Evolutionary conservation across 2,888 invertebrate genomes (phyloP).

Genomic region (Nemapogon koenigi): DNA sequence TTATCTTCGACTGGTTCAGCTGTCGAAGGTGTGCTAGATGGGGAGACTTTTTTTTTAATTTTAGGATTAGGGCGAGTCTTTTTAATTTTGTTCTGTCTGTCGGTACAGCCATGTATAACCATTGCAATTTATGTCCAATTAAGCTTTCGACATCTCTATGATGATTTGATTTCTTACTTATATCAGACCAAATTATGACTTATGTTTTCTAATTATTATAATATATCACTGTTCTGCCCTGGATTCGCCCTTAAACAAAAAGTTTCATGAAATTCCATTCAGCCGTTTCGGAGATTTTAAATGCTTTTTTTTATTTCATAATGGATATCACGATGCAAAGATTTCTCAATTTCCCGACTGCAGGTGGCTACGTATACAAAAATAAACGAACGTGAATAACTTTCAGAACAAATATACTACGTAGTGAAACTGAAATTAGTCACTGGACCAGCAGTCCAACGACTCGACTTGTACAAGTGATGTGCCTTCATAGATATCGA

Average conservation of each 20-base stretch:
- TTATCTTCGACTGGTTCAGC: constrained; percentile 5
- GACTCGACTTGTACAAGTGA: constrained; percentile 32
- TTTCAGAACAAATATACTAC: constrained; percentile 27
- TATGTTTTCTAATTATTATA: too few relatives aligned
- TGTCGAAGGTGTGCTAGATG: constrained; percentile 18
- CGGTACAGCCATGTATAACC: not conserved
- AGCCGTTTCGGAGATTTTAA: too few relatives aligned
- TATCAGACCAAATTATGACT: too few relatives aligned
- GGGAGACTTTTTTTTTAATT: constrained; percentile 17
- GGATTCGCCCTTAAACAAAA: too few relatives aligned
- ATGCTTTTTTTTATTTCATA: not conserved
- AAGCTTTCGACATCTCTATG: too few relatives aligned
- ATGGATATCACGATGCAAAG: not conserved
- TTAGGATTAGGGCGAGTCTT: constrained; percentile 15
- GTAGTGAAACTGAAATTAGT: constrained; percentile 52
- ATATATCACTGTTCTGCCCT: too few relatives aligned
- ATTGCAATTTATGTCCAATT: too few relatives aligned
- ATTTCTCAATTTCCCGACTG: too few relatives aligned
- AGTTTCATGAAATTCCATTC: too few relatives aligned
- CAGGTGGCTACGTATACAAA: constrained; percentile 39
- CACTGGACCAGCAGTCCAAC: constrained; percentile 40
- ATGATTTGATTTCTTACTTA: too few relatives aligned
- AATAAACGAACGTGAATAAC: constrained; percentile 32
- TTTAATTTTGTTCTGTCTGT: constrained; percentile 9
- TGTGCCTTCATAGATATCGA: too few relatives aligned